Conservation (phyloP, 2,888 invertebrate genomes). For the Microctonus aethiopoides region DNA sequence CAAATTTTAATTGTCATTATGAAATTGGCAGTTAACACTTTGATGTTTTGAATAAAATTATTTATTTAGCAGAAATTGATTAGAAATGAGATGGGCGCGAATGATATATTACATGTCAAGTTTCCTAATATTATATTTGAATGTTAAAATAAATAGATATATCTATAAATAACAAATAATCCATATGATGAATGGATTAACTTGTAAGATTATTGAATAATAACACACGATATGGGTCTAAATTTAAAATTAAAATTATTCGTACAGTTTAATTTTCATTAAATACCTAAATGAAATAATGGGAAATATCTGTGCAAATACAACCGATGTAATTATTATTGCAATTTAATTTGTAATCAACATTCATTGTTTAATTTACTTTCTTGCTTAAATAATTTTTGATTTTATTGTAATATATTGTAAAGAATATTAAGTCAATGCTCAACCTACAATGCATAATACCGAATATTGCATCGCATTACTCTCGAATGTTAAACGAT, state of each 20-base stretch:
- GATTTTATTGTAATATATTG: conserved; percentile 3
- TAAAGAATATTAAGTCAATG: neutral
- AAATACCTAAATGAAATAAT: neutral
- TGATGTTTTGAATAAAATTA: conserved; percentile 28
- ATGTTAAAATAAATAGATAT: conserved; percentile 57
- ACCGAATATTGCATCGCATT: neutral
- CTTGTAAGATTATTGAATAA: conserved; percentile 29
- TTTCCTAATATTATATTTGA: conserved; percentile 59
- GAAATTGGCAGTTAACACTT: neutral
- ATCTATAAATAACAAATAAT: conserved; percentile 45
- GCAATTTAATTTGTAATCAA: neutral
- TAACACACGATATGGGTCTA: neutral
- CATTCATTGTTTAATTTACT: neutral
- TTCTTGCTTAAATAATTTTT: neutral
- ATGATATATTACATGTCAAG: conserved; percentile 61
- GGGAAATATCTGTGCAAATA: neutral
- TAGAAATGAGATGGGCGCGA: conserved; percentile 52
- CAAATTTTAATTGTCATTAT: neutral
- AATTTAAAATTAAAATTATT: neutral
- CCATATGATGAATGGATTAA: conserved; percentile 53
- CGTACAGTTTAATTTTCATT: neutral
- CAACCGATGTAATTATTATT: neutral
- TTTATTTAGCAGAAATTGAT: conserved; percentile 6
- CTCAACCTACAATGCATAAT: neutral
- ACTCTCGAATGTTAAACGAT: neutral